Conservation (phyloP, 2,888 invertebrate species). For the Lordiphosa andalusiaca region DNA sequence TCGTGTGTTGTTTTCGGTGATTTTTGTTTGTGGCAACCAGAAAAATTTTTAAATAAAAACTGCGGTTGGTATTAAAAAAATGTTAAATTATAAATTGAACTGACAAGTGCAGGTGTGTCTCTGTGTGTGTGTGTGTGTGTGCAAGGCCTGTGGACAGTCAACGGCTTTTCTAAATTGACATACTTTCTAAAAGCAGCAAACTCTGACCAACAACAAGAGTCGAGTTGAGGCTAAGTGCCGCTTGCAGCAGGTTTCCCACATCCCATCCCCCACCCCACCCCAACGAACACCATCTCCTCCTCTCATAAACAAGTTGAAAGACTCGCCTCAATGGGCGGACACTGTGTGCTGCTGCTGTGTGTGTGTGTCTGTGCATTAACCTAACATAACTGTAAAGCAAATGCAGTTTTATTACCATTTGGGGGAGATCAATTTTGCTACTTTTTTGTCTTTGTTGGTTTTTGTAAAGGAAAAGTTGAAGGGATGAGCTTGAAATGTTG, state of each 20-base stretch:
- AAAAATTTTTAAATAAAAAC: constrained; percentile 17
- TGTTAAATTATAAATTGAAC: constrained; percentile 13
- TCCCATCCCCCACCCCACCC: background rate
- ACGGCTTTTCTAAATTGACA: constrained; percentile 72
- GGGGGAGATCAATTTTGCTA: too few species aligned
- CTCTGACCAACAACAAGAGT: constrained; percentile 28
- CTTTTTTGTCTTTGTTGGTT: too few species aligned
- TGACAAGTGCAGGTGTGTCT: constrained; percentile 10
- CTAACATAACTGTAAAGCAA: constrained; percentile 6
- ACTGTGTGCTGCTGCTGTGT: background rate
- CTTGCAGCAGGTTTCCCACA: constrained; percentile 21
- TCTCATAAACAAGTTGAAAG: constrained; percentile 57
- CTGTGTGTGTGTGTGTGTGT: constrained; percentile 21
- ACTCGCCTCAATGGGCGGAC: constrained; percentile 25
- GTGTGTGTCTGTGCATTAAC: constrained; percentile 5
- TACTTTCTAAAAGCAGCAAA: constrained; percentile 68
- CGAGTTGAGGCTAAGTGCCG: constrained; percentile 9
- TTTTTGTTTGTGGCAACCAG: constrained; percentile 1
- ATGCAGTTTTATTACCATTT: constrained; percentile 2
- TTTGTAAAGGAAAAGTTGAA: too few species aligned
- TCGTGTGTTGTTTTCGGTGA: constrained; percentile 4
- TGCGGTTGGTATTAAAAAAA: constrained; percentile 33
- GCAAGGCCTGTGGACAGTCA: constrained; percentile 47
- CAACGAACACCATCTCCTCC: background rate
- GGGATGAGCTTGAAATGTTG: too few species aligned